A percentile compares a stretch with the other conserved stretches of the same genome.
These are phyloP conservation scores for Drosophila lacteicornis DNA, from an alignment of 1,140 invertebrate species.

Conservation along the genomic window DNA sequence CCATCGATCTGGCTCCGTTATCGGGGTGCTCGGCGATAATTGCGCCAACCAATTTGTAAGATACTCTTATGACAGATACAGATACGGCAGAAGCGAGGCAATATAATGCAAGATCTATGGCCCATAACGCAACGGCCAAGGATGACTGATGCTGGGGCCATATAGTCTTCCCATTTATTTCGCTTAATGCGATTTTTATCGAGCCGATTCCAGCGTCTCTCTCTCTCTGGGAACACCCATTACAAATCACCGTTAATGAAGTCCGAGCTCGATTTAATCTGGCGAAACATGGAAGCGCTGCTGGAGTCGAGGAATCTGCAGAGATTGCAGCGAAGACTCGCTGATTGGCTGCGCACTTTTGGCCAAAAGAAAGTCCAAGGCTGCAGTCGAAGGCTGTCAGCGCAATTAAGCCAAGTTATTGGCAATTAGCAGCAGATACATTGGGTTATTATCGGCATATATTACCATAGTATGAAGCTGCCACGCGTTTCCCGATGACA, in stretches of 20 bases:
- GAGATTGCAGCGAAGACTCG: constrained; percentile 14
- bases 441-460: background rate
- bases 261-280: constrained; percentile 48
- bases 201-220: constrained; percentile 3
- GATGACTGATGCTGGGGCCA: constrained; percentile 60
- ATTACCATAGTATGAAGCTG: constrained; percentile 20
- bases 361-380: constrained; percentile 37
- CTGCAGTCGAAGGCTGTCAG: constrained; percentile 33
- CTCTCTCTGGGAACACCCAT: constrained; percentile 53
- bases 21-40: constrained; percentile 66
- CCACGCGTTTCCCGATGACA: constrained; percentile 27
- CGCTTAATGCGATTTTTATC: constrained; percentile 70
- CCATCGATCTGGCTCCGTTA: constrained; percentile 53
- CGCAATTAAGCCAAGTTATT: constrained; percentile 45
- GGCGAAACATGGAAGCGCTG: constrained; percentile 39
- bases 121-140: constrained; percentile 43
- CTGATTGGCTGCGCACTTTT: constrained; percentile 28
- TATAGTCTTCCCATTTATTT: constrained; percentile 61
- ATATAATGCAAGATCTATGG: constrained; percentile 77
- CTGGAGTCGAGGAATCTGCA: constrained; percentile 41
- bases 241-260: constrained; percentile 75
- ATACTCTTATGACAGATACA: constrained; percentile 58
- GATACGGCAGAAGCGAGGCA: constrained; percentile 30
- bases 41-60: constrained; percentile 74
- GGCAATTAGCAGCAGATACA: constrained; percentile 39